Base-by-base conservation (phyloP, 2,113 vertebrate species). In the Coptodon bakossiorum region DNA sequence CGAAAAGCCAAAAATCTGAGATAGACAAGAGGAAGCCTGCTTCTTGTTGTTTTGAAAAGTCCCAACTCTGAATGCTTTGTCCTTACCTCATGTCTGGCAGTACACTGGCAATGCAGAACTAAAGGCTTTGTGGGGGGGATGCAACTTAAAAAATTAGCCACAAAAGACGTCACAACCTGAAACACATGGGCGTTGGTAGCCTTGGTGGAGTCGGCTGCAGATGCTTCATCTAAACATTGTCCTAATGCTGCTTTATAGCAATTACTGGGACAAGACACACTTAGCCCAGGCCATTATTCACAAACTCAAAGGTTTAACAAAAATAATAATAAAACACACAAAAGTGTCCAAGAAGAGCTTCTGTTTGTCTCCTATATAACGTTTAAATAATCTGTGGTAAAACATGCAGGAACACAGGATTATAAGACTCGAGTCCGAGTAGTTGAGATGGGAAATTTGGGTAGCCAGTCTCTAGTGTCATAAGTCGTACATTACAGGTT, bases 381-480 rank as follows among this genome's bases (percentile, higher is more conserved):
- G 7, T 17, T 24, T 48, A 83, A 88, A 90, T 31, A 84, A 87
- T 83, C 7, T 7, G 40, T 81, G 59, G 4, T 80, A 59, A 63
- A 29, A 88, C 91, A 89, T 91, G 93, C 93, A 90, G 57, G 36
- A 83, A 93, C 83, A 79, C 59, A 76, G 16, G 52, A 61, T 83
- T 29, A 31, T 82, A 85, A 78, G 45, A 90, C 31, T 66, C 68
- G 45, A 84, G 83, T 87, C 50, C 71, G 43, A 45, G 84, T 52
- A 80, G 80, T 5, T 5, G 68, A 87, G 84, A 83, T 53, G 68
- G 86, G 40, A 54, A 57, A 79, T 80, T 38, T 50, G 63, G 36
- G 53, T 81, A 68, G 80, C 76, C 71, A 10, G 90, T 88, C 84
- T 79, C 61, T 71, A 31, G 57, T 45, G 82, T 86, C 54, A 54